Percentiles rank a stretch among this genome's conserved stretches.
Evolutionary conservation across 2,888 invertebrate genomes (phyloP).

Genomic region (Drosophila seclusa): DNA sequence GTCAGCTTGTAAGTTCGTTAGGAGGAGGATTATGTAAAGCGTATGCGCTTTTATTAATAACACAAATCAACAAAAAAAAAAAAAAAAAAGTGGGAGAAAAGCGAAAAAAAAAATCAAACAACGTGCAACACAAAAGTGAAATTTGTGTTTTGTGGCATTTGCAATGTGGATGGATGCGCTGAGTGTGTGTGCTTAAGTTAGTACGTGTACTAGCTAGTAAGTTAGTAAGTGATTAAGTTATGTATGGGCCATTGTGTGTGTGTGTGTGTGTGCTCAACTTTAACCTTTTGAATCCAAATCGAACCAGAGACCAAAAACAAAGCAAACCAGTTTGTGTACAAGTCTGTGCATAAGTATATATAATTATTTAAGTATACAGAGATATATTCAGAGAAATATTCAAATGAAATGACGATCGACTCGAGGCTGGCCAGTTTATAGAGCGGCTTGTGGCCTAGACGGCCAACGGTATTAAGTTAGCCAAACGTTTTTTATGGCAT

Average conservation of each 20-base stretch:
- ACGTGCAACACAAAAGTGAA: slow-evolving; percentile 64
- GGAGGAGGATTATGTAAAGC: slow-evolving; percentile 74
- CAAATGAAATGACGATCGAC: slow-evolving; percentile 42
- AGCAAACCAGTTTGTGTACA: slow-evolving; percentile 58
- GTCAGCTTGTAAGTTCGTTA: slow-evolving; percentile 16
- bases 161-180: slow-evolving; percentile 39
- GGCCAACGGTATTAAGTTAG: slow-evolving; percentile 58
- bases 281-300: slow-evolving; percentile 53
- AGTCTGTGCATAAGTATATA: slow-evolving; percentile 27
- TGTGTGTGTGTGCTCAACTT: slow-evolving; percentile 46
- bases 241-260: slow-evolving; percentile 29
- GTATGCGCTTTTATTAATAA: slow-evolving; percentile 73
- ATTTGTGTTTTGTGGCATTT: slow-evolving; percentile 55
- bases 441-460: slow-evolving; percentile 74
- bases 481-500: slow-evolving; percentile 53
- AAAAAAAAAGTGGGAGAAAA: slow-evolving; percentile 21
- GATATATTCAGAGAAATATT: slow-evolving; percentile 18
- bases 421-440: slow-evolving; percentile 60
- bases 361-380: slow-evolving; percentile 10
- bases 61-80: slow-evolving; percentile 65
- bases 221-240: slow-evolving; percentile 2
- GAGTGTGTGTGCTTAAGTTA: slow-evolving; percentile 45
- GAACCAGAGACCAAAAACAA: slow-evolving; percentile 28
- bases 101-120: slow-evolving; percentile 12
- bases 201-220: slow-evolving; percentile 34